Base-by-base conservation (phyloP, 2,797 vertebrate genomes). In the Esox lucius region DNA sequence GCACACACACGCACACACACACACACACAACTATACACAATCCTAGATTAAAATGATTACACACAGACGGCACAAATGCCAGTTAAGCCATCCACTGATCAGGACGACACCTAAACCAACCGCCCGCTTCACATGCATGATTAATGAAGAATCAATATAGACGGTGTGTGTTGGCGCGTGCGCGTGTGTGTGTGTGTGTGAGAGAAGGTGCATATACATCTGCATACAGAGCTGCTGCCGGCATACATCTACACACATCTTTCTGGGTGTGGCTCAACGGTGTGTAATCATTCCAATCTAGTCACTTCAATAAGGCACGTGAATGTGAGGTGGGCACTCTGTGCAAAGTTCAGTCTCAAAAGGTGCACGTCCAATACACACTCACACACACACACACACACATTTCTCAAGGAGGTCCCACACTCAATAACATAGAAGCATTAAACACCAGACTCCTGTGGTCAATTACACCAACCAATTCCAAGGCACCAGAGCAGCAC, bases 401-500 rank as follows among this genome's bases (percentile, higher is more conserved):
- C 65, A n/a, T 74, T 82, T 82, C 22, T 73, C 51, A 59, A 78
- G 77, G 80, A 84, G 76, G 81, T 81, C 76, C 81, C 69, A 46
- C 33, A 68, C n/a, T n/a, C 71, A 49, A 35, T 46, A 49, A 70
- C 28, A 42, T 68, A 74, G 75, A 85, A 61, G 70, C 35, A 77
- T 85, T 28, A 75, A 88, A 91, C 78, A 86, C 79, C 89, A 81
- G 75, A 84, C 84, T 88, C 79, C 56, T 68, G 77, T 67, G 74
- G 89, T 78, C 26, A 7, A 85, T 80, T 66, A 86, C 84, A 84
- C 74, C 74, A 86, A 88, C 75, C 69, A 66, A 84, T 85, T 84
- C 31, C 86, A 94, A 95, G 94, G 93, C 93, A 93, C 92, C 86
- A 87, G 89, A 90, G 88, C 85, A 82, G 89, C 89, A 90, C 90